phyloP scores from a whole-genome alignment of 37 sponge, comb jelly and placozoan species.

The Dysidea cf. avara region DNA sequence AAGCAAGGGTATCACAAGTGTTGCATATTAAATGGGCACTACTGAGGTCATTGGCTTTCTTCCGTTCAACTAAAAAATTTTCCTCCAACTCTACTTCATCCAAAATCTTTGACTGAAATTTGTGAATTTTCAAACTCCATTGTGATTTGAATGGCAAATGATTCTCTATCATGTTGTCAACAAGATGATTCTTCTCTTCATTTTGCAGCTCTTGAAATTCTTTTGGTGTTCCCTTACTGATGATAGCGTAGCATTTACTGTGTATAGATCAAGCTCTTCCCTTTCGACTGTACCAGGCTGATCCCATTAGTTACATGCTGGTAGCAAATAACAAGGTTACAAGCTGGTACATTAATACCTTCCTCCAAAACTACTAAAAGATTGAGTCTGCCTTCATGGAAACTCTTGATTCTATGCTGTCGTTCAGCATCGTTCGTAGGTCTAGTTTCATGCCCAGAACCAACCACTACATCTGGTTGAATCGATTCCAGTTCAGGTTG shows the following conservation, averaged over 20 bases:
- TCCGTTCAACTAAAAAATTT: background rate
- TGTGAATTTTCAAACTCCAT: background rate
- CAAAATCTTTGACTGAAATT: background rate
- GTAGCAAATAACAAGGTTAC: constrained; percentile 18
- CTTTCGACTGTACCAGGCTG: constrained; percentile 8
- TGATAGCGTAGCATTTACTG: constrained; percentile 12
- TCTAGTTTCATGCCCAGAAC: no score
- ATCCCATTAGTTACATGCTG: constrained; percentile 31
- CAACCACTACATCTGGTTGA: no score
- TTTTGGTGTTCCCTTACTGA: constrained; percentile 1
- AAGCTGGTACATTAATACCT: constrained; percentile 23
- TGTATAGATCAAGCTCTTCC: constrained; percentile 11
- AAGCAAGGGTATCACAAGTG: constrained; percentile 9
- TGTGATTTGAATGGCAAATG: background rate
- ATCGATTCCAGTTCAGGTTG: no score
- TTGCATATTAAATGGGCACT: background rate
- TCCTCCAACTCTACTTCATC: background rate
- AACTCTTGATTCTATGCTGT: no score
- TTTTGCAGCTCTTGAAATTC: constrained; percentile 16
- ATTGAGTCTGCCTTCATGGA: no score
- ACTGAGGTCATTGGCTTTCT: background rate
- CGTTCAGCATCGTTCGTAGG: no score
- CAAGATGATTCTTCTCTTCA: constrained; percentile 11
- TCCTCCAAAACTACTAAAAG: constrained; percentile 26
- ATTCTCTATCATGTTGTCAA: constrained; percentile 7